Evolutionary conservation across 2,113 vertebrate species (phyloP), one percentile per base, ranked within the genome.

Genomic region (Struthio camelus): DNA sequence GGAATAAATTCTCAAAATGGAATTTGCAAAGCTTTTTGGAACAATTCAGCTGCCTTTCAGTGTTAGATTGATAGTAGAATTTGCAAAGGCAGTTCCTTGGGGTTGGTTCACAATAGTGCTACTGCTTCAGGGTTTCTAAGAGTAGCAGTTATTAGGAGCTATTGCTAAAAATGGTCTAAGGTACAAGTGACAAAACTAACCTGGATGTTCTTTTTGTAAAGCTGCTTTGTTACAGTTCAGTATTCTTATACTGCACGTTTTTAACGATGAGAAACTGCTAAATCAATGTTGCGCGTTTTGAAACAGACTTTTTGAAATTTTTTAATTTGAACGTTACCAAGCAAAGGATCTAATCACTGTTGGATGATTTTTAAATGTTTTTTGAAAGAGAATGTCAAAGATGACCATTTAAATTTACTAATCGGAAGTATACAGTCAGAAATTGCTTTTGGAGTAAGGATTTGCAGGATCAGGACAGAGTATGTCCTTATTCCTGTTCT

Each of bases 21-120:
- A 94, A 95, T 96, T 97, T 89, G 89, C 59, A 93, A 94, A 87
- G 87, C 80, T 71, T 93, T 96, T 89, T 75, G n/a, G 64, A 85
- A 48, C 23, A 51, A 78, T 56, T 80, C 77, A 70, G 85, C 69
- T 94, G 78, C 87, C 64, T 61, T 82, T 84, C 56, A 92, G 56
- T 16, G 10, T 85, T 93, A 91, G 94, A 96, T 94, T 86, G 93
- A 89, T 72, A 76, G 83, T 77, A 80, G 65, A 94, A 89, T 96
- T 96, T 97, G 76, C 70, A 81, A 85, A 82, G 81, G 30, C 72
- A 66, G 50, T 64, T 93, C 59, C 67, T 88, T 96, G 69, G 81
- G 50, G 38, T 89, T 96, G 28, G 56, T 94, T 96, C 69, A 67
- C 83, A 89, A 80, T 87, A 75, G 44, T 65, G 77, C 69, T 87